Base-by-base conservation (phyloP, 2,113 vertebrate genomes). In the Gallinago undulata region DNA sequence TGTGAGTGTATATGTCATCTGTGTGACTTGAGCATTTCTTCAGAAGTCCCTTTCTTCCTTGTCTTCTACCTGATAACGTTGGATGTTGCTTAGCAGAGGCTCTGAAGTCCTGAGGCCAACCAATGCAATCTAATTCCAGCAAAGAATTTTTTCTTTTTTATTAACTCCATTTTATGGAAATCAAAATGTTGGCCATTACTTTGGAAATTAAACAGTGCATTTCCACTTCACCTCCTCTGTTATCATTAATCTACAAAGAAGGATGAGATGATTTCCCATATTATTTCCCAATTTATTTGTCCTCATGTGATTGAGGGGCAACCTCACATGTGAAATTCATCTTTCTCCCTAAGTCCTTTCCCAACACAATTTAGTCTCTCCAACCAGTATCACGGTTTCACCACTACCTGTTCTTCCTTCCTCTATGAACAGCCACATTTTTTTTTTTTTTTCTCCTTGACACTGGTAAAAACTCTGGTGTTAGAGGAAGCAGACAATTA, bases 401-500 rank as follows among this genome's bases (percentile, higher is more conserved):
- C 25, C 55, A 28, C 31, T 28, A 80, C 77, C 39, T 84, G 76
- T 70, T 73, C 74, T 69, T 86, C 56, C 87, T 85, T 62, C 43
- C 77, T 64, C 79, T 66, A 11, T 12, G 21, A 87, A 86, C 53
- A 91, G 25, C 82, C 37, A 79, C 79, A 48, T 50, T 63, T 62
- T 79, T 22, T 39, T 39, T 39, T 39, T 60, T 93, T 92, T 95
- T 95, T 83, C 77, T 90, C 53, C 27, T 87, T 53, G 56, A 56
- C 77, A 48, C 30, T 63, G 87, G 87, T 84, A 91, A 92, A 96
- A 93, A 80, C 30, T 63, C 51, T 51, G 53, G 69, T 70, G 79
- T 67, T 93, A 93, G 87, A 89, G 94, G 60, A 89, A 97, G 80
- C 66, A 95, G 92, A 91, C 90, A 96, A 95, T 93, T 95, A 97